Base-by-base conservation (phyloP, 2,888 invertebrate genomes). In the Lasioglossum lativentre region DNA sequence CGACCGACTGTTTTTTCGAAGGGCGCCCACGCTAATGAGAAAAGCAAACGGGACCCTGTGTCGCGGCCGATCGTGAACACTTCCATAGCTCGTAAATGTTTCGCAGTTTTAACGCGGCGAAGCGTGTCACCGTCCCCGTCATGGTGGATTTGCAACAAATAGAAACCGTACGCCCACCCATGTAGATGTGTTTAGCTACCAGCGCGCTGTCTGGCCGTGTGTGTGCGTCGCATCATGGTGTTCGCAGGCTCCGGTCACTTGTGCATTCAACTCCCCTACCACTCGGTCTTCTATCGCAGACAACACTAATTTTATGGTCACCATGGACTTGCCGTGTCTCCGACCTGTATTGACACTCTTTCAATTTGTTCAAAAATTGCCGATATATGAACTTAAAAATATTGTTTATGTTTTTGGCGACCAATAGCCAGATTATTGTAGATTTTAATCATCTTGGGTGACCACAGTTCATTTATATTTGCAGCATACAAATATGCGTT, bases 11-110 rank as follows among this genome's bases (percentile, higher is more conserved):
- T 86, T 86, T 86, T 63, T 70, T 72, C 82, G 80, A 85, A 82
- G 83, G 81, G 74, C 80, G 72, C 23, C 73, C 30, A 42, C 83
- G 83, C 87, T 90, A 90, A 90, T 90, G 89, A 90, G 86, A 90
- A 47, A 52, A 71, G 71, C 83, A 83, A 90, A 86, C 72, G 76
- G 73, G 66, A 56, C 45, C n/a, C 77, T 45, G 38, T 73, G 47
- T 66, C 47, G 75, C 34, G 71, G 59, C 23, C 68, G 80, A 89
- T 82, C 83, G 74, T 74, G 85, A 80, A 75, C 85, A 71, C 85
- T 68, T 88, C 47, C 78, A 75, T 63, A 34, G 82, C 71, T 86
- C 86, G 80, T 90, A 88, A 89, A 90, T 63, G 80, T 83, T 73
- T 34, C 75, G 52, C 78, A 76, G 81, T 83, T 89, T 88, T 88